Conservation (phyloP, 2,113 vertebrate genomes). For the Myotis yumanensis region DNA sequence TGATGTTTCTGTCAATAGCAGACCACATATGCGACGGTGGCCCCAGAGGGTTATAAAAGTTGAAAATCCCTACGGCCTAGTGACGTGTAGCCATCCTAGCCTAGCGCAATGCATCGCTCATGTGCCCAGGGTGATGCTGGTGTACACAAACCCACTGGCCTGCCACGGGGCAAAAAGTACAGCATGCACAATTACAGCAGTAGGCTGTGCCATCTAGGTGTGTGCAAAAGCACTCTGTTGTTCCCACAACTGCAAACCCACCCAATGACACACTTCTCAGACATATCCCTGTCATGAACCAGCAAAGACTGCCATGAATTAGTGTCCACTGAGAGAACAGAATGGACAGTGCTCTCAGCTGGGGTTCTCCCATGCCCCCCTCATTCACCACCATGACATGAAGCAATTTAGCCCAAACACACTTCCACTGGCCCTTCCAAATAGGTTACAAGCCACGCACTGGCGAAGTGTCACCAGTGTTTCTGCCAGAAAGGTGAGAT, state of each 20-base stretch:
- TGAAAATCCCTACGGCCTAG: background rate
- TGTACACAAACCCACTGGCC: background rate
- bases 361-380: background rate
- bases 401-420: background rate
- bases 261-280: background rate
- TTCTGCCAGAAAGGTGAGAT: background rate
- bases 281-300: background rate
- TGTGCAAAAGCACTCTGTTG: background rate
- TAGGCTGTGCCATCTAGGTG: too few species aligned
- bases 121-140: background rate
- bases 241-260: background rate
- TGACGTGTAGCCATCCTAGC: background rate
- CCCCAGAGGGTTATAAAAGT: background rate
- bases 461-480: background rate
- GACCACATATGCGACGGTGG: too few species aligned
- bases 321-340: background rate
- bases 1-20: background rate
- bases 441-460: rapidly evolving
- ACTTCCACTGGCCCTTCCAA: background rate
- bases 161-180: background rate
- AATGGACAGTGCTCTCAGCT: too few species aligned
- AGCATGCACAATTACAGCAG: background rate
- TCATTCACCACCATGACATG: background rate
- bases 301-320: background rate
- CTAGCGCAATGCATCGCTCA: too few species aligned